Conservation (phyloP, 2,113 vertebrate genomes). For the Charadrius vociferus region DNA sequence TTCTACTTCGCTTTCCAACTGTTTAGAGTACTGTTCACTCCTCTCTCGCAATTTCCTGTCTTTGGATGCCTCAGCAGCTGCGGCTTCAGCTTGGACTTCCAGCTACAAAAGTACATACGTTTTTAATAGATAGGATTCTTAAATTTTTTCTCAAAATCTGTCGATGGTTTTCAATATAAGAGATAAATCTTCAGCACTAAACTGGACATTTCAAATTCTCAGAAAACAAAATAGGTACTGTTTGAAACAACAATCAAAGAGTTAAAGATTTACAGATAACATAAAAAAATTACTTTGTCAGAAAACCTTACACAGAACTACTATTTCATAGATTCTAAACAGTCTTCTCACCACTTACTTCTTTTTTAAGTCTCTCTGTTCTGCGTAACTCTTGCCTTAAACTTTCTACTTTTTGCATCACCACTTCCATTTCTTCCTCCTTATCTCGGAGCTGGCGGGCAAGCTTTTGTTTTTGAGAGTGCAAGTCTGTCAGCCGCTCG, state of each 20-base stretch:
- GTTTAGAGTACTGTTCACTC: conserved; percentile 91
- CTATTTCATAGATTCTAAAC: conserved; percentile 38
- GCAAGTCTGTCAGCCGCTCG: conserved; percentile 91
- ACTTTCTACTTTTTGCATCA: conserved; percentile 91
- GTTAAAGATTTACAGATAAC: background rate
- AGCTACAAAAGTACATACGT: conserved; percentile 79
- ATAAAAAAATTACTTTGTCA: background rate
- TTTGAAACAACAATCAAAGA: conserved; percentile 29
- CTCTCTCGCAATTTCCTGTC: conserved; percentile 93
- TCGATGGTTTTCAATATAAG: background rate
- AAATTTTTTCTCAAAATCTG: background rate
- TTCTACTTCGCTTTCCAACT: conserved; percentile 94
- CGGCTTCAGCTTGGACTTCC: conserved; percentile 89
- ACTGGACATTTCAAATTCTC: conserved; percentile 21
- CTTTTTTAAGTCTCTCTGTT: conserved; percentile 93
- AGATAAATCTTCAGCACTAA: conserved; percentile 29
- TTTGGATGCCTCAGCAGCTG: conserved; percentile 89
- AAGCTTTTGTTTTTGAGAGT: conserved; percentile 94
- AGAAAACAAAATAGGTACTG: background rate
- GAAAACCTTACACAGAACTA: conserved; percentile 45
- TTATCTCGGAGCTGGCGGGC: conserved; percentile 94
- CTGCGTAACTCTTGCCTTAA: conserved; percentile 94
- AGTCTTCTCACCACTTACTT: conserved; percentile 85
- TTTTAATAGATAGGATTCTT: conserved; percentile 24
- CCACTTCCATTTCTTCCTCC: conserved; percentile 95